phyloP scores from a whole-genome alignment of 2,797 vertebrate genomes.

The Liasis olivaceus region DNA sequence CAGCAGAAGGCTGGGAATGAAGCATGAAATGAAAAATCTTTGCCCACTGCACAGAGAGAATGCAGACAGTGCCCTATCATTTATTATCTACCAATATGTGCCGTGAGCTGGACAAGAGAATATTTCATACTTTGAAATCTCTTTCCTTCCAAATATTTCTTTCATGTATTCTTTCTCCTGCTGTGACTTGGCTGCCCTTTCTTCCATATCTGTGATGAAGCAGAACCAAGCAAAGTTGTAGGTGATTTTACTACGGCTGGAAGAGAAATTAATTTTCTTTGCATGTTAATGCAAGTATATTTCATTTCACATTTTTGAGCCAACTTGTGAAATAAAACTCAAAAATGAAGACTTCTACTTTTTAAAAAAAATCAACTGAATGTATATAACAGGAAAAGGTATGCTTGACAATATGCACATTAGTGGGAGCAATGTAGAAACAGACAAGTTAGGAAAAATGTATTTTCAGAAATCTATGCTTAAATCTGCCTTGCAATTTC shows the following conservation, averaged over 20 bases:
- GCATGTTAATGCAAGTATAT: neutral
- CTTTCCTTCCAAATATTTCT: neutral
- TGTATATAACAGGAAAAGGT: neutral
- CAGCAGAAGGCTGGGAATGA: conserved; percentile 41
- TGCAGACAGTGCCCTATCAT: neutral
- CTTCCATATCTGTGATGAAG: conserved; percentile 13
- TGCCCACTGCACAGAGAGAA: conserved; percentile 36
- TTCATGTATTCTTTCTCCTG: neutral
- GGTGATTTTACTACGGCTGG: neutral
- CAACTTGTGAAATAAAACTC: neutral
- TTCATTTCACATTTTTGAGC: neutral
- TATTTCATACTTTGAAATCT: neutral
- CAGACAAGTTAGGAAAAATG: neutral
- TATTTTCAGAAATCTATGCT: neutral
- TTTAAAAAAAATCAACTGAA: neutral
- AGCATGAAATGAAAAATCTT: conserved; percentile 60
- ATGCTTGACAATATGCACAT: neutral
- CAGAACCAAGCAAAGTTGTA: neutral
- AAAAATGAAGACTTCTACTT: neutral
- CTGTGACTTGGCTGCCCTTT: neutral
- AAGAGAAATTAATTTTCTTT: neutral
- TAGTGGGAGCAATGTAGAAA: neutral
- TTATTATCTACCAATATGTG: conserved; percentile 40
- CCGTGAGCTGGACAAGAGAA: conserved; percentile 30
- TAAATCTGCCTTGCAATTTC: neutral